Evolutionary conservation across 2,797 vertebrate species (phyloP), one percentile per base, ranked within the genome.

Genomic region (Spizella passerina): DNA sequence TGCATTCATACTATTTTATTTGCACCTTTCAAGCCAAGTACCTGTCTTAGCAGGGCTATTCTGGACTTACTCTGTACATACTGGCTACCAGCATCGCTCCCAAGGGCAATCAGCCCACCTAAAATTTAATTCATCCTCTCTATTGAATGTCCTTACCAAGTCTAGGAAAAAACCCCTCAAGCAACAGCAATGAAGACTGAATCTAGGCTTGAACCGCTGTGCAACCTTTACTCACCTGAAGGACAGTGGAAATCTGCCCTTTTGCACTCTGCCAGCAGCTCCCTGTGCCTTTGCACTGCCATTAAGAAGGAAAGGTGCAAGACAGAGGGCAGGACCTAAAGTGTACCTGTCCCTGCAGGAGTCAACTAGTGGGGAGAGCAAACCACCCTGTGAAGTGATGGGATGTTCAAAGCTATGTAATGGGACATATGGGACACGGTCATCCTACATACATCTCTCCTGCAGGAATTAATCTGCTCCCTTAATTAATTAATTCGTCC

Each of bases 341-440:
- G 11, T 43, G 12, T 4, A 34, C 11, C 34, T 36, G 19, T 46
- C 23, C 12, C 46, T 72, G 15, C 22, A 57, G 53, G 56, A 90
- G 29, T 17, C 50, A 83, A 69, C 41, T 30, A 68, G 4, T 6
- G 12, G 32, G 59, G 53, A 81, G 29, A 79, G 50, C 36, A 78
- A 82, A 56, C 32, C 4, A 68, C 20, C 32, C 24, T 46, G 26
- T 55, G 70, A 75, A 29, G 46, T 50, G n/a, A 66, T 18, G 32
- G 39, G 34, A 63, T 5, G 29, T 73, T 86, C 69, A 70, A 57
- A 78, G 57, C n/a, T 72, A 61, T 1, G 4, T 5, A 44, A 69
- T 47, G 34, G 9, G 52, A 73, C 27, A 39, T 34, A 15, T 1
- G 19, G 65, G 38, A 61, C 59, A 55, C 0, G 0, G 30, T 17